Base-by-base conservation (phyloP, 2,797 vertebrate species). In the Eidolon dupreanum region DNA sequence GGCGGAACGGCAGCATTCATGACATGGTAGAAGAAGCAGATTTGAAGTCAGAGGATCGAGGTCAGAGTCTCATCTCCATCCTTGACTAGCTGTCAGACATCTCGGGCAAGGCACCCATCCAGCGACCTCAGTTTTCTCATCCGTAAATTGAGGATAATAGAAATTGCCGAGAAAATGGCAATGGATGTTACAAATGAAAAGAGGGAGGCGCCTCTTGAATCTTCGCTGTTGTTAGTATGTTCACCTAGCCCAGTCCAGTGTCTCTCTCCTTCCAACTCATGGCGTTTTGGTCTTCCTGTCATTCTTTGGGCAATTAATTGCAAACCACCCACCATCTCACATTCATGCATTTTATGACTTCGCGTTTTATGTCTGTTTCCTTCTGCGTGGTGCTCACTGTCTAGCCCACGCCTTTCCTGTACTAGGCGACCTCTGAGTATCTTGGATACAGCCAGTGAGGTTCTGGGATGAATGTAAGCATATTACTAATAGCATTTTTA, bases 341-440 rank as follows among this genome's bases (percentile, higher is more conserved):
- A 0, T 38, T 12, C 41, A 22, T 0, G 8, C 17, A 2, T 2
- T 6, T 1, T 2, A 3, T 81, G 31, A 31, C 11, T 2, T 91
- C 8, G 6, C 7, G 20, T 31, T 79, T n/a, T 33, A 22, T 36
- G 36, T 49, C 7, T 31, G 36, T 68, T 24, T 73, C 53, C 57
- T 79, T 46, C 41, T n/a, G 11, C 36, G 6, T 68, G 38, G 71
- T 38, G 66, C 24, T 16, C 1, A 2, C 8, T 28, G 22, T 53
- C 12, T 9, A 41, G 57, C 19, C 41, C 3, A 0, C 6, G 22
- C 43, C 22, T 22, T 28, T 73, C 71, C n/a, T 11, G 5, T 26
- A 6, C 8, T 2, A 46, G 86, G 78, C 1, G 0, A 24, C 53
- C 36, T 3, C 13, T 22, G 28, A 55, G 8, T 85, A 20, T 28